Conservation (phyloP, 2,113 vertebrate species). For the Chlamydotis undulata region DNA sequence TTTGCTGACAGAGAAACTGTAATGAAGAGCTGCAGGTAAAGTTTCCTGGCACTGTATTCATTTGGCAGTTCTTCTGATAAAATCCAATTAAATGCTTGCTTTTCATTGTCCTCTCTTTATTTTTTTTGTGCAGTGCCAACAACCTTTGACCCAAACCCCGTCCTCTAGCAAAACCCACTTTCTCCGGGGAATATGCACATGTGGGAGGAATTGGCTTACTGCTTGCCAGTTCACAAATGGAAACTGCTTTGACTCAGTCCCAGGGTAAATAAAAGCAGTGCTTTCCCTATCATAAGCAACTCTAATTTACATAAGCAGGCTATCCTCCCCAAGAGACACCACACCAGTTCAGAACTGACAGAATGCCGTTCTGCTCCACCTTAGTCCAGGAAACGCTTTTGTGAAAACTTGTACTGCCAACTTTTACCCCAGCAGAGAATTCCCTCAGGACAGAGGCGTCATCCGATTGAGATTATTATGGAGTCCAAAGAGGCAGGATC, state of each 20-base stretch:
- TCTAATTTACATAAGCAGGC: slow-evolving; percentile 2
- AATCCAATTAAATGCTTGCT: slow-evolving; percentile 45
- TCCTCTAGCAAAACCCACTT: not conserved
- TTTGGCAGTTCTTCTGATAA: slow-evolving; percentile 39
- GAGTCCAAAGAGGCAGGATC: not conserved
- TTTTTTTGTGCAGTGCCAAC: not conserved
- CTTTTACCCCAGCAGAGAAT: not conserved
- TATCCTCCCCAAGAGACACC: not conserved
- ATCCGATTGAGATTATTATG: not conserved
- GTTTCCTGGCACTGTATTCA: slow-evolving; percentile 32
- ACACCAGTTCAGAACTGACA: not conserved
- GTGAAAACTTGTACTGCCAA: not conserved
- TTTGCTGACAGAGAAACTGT: slow-evolving; percentile 17
- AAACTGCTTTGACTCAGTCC: not conserved
- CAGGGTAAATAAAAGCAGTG: not conserved
- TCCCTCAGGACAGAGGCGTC: not conserved
- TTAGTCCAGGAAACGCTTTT: slow-evolving; percentile 19
- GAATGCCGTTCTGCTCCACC: not conserved
- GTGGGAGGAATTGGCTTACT: slow-evolving; percentile 19
- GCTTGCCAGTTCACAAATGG: slow-evolving; percentile 5
- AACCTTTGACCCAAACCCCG: slow-evolving; percentile 19
- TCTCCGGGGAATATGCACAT: not conserved
- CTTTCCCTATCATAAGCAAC: not conserved
- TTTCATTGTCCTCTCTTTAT: not conserved
- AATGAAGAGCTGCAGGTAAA: slow-evolving; percentile 29